Evolutionary conservation across 1,140 invertebrate genomes (phyloP).

Genomic region (Drosophila murphyi): DNA sequence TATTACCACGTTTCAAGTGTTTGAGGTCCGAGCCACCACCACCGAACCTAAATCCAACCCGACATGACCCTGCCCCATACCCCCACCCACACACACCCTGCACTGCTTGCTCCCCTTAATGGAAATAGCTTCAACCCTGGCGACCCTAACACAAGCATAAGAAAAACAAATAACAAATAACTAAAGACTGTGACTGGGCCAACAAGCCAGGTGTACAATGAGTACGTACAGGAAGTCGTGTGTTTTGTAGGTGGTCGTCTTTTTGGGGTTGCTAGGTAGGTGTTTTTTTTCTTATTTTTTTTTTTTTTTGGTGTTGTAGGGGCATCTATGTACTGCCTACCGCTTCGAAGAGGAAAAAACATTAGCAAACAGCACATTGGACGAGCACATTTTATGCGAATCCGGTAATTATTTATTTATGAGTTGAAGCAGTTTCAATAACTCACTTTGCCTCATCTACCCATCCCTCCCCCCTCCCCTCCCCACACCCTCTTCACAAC

Average conservation of each 20-base stretch:
- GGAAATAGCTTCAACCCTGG: constrained; percentile 45
- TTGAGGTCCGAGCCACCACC: constrained; percentile 23
- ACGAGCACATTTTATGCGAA: constrained; percentile 65
- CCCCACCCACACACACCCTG: not conserved
- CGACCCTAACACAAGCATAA: constrained; percentile 52
- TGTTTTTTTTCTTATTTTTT: no score
- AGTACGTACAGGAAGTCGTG: constrained; percentile 23
- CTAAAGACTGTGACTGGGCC: constrained; percentile 38
- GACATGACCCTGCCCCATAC: not conserved
- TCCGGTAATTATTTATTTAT: constrained; percentile 84
- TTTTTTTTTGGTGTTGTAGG: not conserved
- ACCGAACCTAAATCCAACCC: not conserved
- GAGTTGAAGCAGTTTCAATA: constrained; percentile 82
- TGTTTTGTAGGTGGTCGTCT: constrained; percentile 1
- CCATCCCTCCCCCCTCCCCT: not conserved
- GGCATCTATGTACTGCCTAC: constrained; percentile 20
- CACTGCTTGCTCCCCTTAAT: constrained; percentile 40
- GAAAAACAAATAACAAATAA: constrained; percentile 62
- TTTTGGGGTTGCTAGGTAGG: not conserved
- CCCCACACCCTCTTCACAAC: not conserved
- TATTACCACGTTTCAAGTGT: constrained; percentile 76
- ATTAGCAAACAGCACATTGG: constrained; percentile 62
- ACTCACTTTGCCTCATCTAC: constrained; percentile 63
- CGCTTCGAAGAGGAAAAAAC: constrained; percentile 47
- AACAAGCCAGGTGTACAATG: constrained; percentile 36